Evolutionary conservation across 2,888 invertebrate genomes (phyloP).

Genomic region (Helobdella robusta): DNA sequence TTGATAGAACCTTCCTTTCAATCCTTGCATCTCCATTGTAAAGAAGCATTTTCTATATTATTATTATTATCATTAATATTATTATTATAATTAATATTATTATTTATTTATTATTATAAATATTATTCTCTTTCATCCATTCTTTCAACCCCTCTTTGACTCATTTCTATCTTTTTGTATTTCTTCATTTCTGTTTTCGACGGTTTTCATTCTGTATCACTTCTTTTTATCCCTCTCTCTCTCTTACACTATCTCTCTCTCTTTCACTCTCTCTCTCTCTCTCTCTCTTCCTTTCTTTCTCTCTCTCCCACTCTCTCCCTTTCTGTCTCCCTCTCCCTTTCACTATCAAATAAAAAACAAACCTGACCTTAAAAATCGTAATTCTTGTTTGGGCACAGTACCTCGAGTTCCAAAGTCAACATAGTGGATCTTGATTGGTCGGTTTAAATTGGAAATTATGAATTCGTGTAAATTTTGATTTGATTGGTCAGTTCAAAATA

Average conservation of each 20-base stretch:
- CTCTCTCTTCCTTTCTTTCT: background rate
- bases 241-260: too few relatives aligned
- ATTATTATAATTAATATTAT: background rate
- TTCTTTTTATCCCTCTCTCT: too few relatives aligned
- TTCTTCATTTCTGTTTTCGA: too few relatives aligned
- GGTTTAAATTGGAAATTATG: too few relatives aligned
- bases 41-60: background rate
- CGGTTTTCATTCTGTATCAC: too few relatives aligned
- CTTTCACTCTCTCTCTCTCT: background rate
- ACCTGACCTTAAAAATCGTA: constrained; percentile 4
- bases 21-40: background rate
- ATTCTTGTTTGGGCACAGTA: background rate
- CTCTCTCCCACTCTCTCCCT: too few relatives aligned
- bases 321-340: too few relatives aligned
- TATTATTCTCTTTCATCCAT: background rate
- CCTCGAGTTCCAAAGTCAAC: constrained; percentile 9
- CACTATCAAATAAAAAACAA: background rate
- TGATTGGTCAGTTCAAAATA: too few relatives aligned
- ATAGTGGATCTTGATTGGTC: background rate
- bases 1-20: background rate
- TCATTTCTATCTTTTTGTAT: too few relatives aligned
- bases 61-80: background rate
- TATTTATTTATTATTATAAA: background rate
- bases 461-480: too few relatives aligned
- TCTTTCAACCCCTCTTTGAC: background rate